Conservation (phyloP, 2,888 invertebrate species). For the Cryptus viduatorius region DNA sequence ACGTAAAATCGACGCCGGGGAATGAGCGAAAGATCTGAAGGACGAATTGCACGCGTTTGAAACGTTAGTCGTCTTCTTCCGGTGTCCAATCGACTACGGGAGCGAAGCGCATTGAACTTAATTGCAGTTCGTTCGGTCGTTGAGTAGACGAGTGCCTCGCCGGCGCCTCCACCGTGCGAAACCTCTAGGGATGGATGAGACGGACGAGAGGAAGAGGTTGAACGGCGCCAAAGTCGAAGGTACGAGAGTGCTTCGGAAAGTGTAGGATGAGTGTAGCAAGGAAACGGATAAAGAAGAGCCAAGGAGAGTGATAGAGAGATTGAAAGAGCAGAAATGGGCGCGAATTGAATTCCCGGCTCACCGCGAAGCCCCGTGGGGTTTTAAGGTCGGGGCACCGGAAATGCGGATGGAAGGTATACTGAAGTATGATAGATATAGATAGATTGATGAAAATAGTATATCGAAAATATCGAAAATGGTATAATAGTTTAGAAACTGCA, state of each 20-base stretch:
- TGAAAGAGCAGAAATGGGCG: constrained; percentile 37
- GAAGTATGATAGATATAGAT: constrained; percentile 8
- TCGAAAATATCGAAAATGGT: not conserved
- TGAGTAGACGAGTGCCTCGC: constrained; percentile 34
- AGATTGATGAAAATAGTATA: not conserved
- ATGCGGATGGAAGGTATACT: constrained; percentile 39
- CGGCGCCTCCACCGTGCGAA: constrained; percentile 6
- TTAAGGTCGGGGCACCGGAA: constrained; percentile 51
- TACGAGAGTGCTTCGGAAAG: constrained; percentile 8
- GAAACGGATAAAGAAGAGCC: constrained; percentile 24
- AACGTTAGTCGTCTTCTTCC: not conserved
- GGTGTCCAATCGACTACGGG: constrained; percentile 25
- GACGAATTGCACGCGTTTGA: not conserved
- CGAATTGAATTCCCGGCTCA: constrained; percentile 65
- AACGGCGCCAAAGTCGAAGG: constrained; percentile 35
- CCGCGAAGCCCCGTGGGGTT: constrained; percentile 37
- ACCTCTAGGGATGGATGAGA: not conserved
- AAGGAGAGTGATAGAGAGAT: not conserved
- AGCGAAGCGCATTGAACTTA: constrained; percentile 50
- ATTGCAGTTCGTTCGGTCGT: constrained; percentile 55
- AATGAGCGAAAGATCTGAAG: constrained; percentile 19
- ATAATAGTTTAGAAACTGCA: not conserved
- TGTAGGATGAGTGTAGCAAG: constrained; percentile 28
- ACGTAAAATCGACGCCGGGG: constrained; percentile 51
- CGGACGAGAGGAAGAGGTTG: constrained; percentile 22